Evolutionary conservation across 2,888 invertebrate genomes (phyloP).

Genomic region (Rhopalosiphum nymphaeae): DNA sequence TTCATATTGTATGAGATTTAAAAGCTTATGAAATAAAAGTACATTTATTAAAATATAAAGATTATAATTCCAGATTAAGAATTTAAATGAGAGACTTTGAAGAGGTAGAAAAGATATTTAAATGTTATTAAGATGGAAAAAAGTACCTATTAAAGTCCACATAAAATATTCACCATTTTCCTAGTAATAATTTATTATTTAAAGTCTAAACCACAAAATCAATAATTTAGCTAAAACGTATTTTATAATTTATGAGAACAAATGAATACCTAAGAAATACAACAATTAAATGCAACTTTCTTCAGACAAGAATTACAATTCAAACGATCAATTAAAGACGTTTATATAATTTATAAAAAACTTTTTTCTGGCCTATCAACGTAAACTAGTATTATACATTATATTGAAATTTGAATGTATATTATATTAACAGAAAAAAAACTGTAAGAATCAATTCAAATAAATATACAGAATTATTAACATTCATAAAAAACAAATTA

Average conservation of each 20-base stretch:
- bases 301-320: background rate
- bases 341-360: background rate
- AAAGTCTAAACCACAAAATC: background rate
- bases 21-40: background rate
- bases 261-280: slow-evolving; percentile 5
- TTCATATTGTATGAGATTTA: background rate
- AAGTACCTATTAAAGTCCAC: background rate
- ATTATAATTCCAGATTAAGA: slow-evolving; percentile 3
- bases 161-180: slow-evolving; percentile 25
- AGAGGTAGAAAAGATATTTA: background rate
- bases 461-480: background rate
- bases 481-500: background rate
- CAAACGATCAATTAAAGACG: background rate
- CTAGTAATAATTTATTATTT: background rate
- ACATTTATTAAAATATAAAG: slow-evolving; percentile 7
- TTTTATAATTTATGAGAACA: background rate
- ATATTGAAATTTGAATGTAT: background rate
- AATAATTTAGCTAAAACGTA: background rate
- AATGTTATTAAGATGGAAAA: background rate
- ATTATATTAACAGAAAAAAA: background rate
- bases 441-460: background rate
- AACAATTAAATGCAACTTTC: background rate
- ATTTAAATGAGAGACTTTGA: background rate
- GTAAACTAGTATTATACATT: background rate
- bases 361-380: background rate